Percentiles rank a stretch among this genome's conserved stretches.
Conservation (phyloP, 2,113 vertebrate genomes). For the Gracilinanus agilis region DNA sequence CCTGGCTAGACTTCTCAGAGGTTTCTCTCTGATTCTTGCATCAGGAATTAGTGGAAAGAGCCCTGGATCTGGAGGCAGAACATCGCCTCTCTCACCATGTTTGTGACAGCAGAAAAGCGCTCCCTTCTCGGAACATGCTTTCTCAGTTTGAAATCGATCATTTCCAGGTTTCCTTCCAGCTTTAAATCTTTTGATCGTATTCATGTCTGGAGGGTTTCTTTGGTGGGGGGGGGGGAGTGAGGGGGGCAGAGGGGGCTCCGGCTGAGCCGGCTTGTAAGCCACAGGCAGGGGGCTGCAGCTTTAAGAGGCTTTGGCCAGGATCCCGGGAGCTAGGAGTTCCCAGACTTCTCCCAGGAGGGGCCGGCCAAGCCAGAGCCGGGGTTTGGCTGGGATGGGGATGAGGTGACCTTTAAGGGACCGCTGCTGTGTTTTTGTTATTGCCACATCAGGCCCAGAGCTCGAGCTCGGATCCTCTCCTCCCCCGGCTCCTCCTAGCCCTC, state of each 20-base stretch:
- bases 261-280: neutral
- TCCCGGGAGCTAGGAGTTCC: conserved; percentile 1
- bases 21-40: neutral
- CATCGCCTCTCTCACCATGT: neutral
- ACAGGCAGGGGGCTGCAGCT: neutral
- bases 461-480: neutral
- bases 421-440: neutral
- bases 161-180: neutral
- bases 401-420: neutral
- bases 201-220: neutral
- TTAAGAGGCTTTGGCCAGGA: neutral
- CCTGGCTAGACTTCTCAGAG: neutral
- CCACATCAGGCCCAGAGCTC: neutral
- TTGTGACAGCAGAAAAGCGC: neutral
- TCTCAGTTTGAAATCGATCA: neutral
- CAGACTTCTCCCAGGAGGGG: neutral
- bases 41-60: neutral
- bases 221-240: neutral
- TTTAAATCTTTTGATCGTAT: neutral
- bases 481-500: neutral
- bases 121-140: neutral
- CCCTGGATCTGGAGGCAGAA: neutral
- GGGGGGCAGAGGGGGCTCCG: neutral
- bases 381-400: neutral
- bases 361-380: neutral